Conservation (phyloP, 2,113 vertebrate genomes). For the Elaphurus davidianus region DNA sequence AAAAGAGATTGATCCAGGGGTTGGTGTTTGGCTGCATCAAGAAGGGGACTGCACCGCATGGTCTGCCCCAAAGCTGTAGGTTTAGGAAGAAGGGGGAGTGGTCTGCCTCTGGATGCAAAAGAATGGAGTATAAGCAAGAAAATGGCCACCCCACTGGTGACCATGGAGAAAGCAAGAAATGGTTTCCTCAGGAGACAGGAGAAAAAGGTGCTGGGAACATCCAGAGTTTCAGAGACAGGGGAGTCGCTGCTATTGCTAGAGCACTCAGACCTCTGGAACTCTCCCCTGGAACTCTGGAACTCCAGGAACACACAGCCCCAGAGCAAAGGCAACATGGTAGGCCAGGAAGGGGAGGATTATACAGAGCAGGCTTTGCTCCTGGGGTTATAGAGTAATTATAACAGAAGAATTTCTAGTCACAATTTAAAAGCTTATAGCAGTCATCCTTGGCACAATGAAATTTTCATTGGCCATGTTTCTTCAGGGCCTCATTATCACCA, state of each 20-base stretch:
- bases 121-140: neutral
- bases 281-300: neutral
- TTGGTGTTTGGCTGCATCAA: neutral
- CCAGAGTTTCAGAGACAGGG: no score
- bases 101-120: no score
- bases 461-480: neutral
- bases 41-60: rapidly evolving
- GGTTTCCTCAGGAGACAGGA: neutral
- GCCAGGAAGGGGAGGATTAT: no score
- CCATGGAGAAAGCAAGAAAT: no score
- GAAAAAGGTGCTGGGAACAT: neutral
- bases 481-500: neutral
- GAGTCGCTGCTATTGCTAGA: neutral
- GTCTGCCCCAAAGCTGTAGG: neutral
- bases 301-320: neutral
- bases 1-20: neutral
- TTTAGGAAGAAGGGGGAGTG: neutral
- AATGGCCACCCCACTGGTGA: rapidly evolving
- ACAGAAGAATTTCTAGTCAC: neutral
- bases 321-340: rapidly evolving
- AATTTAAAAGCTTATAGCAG: neutral
- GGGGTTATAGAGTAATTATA: neutral
- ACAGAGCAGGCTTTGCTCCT: neutral
- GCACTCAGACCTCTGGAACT: no score
- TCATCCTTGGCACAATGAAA: neutral